Percentiles rank a stretch among this genome's conserved stretches.
Conservation (phyloP, 2,888 invertebrate genomes). For the Seira ritae region DNA sequence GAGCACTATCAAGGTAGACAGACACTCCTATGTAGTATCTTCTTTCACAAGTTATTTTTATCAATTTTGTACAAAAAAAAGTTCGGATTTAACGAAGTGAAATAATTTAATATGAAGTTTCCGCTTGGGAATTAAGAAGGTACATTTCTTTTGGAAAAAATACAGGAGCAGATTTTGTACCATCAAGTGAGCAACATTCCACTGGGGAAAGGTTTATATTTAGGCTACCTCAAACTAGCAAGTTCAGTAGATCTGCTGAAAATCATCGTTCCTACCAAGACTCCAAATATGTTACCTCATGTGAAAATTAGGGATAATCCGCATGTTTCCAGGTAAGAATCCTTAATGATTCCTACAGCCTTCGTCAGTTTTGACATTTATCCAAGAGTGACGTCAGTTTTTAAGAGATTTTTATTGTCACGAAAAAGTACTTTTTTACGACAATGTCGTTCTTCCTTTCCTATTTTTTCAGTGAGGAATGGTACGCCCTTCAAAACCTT, state of each 20-base stretch:
- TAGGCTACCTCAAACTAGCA: conserved; percentile 97
- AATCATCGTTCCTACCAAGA: conserved; percentile 92
- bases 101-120: conserved; percentile 47
- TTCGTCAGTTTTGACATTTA: neutral
- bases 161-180: conserved; percentile 80
- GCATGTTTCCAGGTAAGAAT: conserved; percentile 90
- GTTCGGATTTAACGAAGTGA: neutral
- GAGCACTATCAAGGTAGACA: conserved; percentile 86
- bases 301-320: conserved; percentile 95
- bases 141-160: neutral
- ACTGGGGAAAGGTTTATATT: conserved; percentile 90
- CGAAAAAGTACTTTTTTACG: conserved; percentile 22
- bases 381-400: too few species aligned
- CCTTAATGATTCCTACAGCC: neutral
- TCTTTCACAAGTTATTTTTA: neutral
- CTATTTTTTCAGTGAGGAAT: conserved; percentile 86
- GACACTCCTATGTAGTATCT: conserved; percentile 28
- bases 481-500: conserved; percentile 88
- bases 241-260: conserved; percentile 96
- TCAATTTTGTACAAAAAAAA: neutral
- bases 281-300: conserved; percentile 96
- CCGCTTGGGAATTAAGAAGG: neutral
- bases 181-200: conserved; percentile 89
- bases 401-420: conserved; percentile 43
- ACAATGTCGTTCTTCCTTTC: conserved; percentile 19